A percentile compares a stretch with the other conserved stretches of the same genome.
These are phyloP conservation scores for Helicolenus hilgendorfi DNA, from an alignment of 2,797 vertebrate genomes.

Conservation along the genomic window DNA sequence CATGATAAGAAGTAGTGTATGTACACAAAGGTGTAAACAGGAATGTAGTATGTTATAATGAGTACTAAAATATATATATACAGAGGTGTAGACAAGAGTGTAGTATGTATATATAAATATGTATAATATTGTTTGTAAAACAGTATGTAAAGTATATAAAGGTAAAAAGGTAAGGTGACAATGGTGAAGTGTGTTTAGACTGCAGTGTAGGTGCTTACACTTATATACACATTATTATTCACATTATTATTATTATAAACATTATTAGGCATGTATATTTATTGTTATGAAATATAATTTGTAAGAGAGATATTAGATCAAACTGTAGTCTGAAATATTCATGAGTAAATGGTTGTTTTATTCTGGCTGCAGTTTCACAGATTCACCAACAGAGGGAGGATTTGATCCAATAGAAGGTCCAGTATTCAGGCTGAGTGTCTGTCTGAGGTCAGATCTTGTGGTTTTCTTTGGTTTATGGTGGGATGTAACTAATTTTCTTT, in stretches of 20 bases:
- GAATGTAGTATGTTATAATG: too few species aligned
- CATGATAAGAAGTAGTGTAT: too few species aligned
- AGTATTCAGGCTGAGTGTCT: neutral
- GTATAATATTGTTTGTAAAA: too few species aligned
- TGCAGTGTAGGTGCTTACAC: neutral
- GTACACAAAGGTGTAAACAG: too few species aligned
- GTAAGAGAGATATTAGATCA: too few species aligned
- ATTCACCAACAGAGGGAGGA: conserved; percentile 77
- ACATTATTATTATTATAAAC: too few species aligned
- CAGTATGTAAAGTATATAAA: too few species aligned
- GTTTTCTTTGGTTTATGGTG: neutral
- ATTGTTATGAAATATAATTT: neutral
- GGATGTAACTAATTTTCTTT: neutral
- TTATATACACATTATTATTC: neutral
- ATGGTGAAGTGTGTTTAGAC: neutral
- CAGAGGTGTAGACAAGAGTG: too few species aligned
- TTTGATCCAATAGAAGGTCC: conserved; percentile 46
- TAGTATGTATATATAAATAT: too few species aligned
- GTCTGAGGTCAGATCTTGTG: neutral
- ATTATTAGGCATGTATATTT: neutral
- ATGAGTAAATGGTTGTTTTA: neutral
- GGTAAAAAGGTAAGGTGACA: too few species aligned
- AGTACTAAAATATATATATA: too few species aligned
- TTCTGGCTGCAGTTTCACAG: conserved; percentile 15
- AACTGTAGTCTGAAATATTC: neutral